Base-by-base conservation (phyloP, 2,113 vertebrate genomes). In the Sylvicapra grimmia region DNA sequence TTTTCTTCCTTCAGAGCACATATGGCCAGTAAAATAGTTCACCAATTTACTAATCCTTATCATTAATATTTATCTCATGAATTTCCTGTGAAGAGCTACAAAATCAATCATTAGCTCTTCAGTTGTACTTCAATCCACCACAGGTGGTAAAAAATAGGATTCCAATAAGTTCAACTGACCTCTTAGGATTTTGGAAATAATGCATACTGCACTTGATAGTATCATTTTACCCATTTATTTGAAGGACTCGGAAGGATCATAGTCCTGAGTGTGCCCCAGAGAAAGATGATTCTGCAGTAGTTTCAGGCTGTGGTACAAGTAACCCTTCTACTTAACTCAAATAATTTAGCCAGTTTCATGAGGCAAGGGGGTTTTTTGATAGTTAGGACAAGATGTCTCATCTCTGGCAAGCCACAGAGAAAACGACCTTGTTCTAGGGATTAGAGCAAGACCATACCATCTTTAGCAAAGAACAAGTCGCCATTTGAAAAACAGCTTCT, bases 341-440 rank as follows among this genome's bases (percentile, higher is more conserved):
- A 54, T 68, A 53, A 49, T 8, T 79, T 44, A 58, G 36, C 13
- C 25, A n/a, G n/a, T 86, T 13, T 31, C 31, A 33, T 0, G 8
- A 15, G 61, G 13, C 36, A 87, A 18, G 53, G 61, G n/a, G 9
- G 29, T 18, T 95, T 95, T 90, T 51, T 31, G 31, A 7, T 95
- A 61, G 15, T 61, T 11, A 58, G 2, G 15, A 33, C 7, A 77
- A 87, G 16, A 82, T 56, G 29, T 58, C 54, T 53, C 33, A 40
- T 72, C 36, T 86, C n/a, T 86, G 53, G 14, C 21, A 44, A 95
- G 13, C 25, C 86, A 83, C 72, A 86, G 53, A 90, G 79, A 77
- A 89, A 36, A 89, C 0, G 4, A 63, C 6, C 25, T 8, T 85
- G 8, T 25, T 14, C 31, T 54, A 61, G 4, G 5, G 21, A n/a